Evolutionary conservation across 1,140 invertebrate genomes (phyloP), one percentile per base, ranked within the genome.

Genomic region (Drosophila seguyi): DNA sequence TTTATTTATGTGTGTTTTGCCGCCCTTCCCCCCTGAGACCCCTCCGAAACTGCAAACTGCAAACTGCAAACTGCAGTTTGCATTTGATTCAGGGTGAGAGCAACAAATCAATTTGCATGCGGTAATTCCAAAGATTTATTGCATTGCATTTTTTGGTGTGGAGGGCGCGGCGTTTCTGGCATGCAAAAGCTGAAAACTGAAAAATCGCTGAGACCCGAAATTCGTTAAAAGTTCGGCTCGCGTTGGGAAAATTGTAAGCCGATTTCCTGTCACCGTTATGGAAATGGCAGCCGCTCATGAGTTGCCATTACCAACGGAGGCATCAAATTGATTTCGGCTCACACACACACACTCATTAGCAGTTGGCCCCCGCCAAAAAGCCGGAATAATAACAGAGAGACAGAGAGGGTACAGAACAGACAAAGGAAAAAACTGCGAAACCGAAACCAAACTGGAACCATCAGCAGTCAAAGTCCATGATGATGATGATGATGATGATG

Each of bases 71-170:
- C n/a, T 72, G 75, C 65, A 56, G 47, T 59, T 69, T 83, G 80
- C 75, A 75, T 83, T 88, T 83, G 79, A 77, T 88, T 88, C 79
- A 66, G 71, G 47, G 74, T 38, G 76, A 69, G 61, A 79, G 84
- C 84, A 87, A 87, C 85, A 87, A 87, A 87, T 88, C 84, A 87
- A 87, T 87, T 88, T 87, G 82, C 82, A 84, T 84, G 72, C 63
- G 76, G 75, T 79, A 79, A 81, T 75, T 82, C 67, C 56, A 56
- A 60, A 75, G 82, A 85, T 86, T 85, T 85, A 85, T 85, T 66
- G 44, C 76, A n/a, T 59, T 62, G 61, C 67, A 69, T 62, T 67
- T 81, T 67, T 44, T 18, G 42, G 58, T 45, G 31, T 18, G 78
- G n/a, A 48, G 48, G 66, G 67, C 47, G 47, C 34, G 67, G 63